phyloP scores from a whole-genome alignment of 2,888 invertebrate species.

The Imbricaverruca yamaguchii region DNA sequence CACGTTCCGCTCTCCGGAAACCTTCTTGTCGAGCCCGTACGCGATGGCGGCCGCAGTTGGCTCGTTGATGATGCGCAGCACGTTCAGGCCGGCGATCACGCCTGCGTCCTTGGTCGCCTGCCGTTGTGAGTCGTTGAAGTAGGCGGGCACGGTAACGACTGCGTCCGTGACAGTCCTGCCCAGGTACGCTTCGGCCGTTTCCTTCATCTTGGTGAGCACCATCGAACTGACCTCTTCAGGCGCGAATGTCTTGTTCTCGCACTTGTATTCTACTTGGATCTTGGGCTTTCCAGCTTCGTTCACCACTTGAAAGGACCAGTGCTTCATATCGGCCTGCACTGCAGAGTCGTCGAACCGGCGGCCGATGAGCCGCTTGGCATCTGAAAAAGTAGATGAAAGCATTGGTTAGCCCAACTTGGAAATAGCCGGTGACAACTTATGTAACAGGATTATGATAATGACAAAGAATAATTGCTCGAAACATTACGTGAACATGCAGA shows the following conservation, averaged over 20 bases:
- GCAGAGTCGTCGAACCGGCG: slow-evolving; percentile 54
- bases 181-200: slow-evolving; percentile 74
- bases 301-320: slow-evolving; percentile 65
- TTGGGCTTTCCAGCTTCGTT: slow-evolving; percentile 60
- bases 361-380: slow-evolving; percentile 90
- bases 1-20: slow-evolving; percentile 45
- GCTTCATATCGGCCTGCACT: slow-evolving; percentile 51
- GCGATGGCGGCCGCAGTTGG: slow-evolving; percentile 60
- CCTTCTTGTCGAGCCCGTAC: slow-evolving; percentile 33
- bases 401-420: too few species aligned
- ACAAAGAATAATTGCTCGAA: too few species aligned
- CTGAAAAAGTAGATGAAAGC: slow-evolving; percentile 38
- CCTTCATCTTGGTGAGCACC: slow-evolving; percentile 83
- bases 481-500: too few species aligned
- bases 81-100: slow-evolving; percentile 71
- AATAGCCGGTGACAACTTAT: too few species aligned
- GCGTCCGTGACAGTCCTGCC: slow-evolving; percentile 60
- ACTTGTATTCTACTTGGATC: slow-evolving; percentile 52
- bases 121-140: slow-evolving; percentile 59
- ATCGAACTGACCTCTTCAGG: slow-evolving; percentile 56
- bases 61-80: slow-evolving; percentile 81
- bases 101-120: slow-evolving; percentile 78
- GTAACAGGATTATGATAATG: too few species aligned
- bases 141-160: slow-evolving; percentile 72
- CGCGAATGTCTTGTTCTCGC: slow-evolving; percentile 53